A percentile compares a stretch with the other conserved stretches of the same genome.
Evolutionary conservation across 1,140 invertebrate species (phyloP).

Genomic region (Drosophila grimshawi): DNA sequence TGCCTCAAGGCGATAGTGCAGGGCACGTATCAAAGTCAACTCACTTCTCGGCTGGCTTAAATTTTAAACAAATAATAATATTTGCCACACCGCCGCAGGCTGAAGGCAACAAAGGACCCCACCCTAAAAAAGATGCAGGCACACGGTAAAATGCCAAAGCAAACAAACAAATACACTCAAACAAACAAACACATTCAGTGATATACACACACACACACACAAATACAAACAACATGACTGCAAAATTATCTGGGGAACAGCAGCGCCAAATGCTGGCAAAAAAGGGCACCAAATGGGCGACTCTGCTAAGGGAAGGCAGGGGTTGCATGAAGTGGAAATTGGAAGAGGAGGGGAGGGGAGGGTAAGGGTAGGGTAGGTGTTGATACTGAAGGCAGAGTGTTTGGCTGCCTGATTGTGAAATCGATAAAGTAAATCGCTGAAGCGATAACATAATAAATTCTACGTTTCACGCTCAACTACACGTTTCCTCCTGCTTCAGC

Average conservation of each 20-base stretch:
- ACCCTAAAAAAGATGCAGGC: conserved; percentile 15
- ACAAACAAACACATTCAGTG: conserved; percentile 14
- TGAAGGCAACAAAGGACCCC: conserved; percentile 25
- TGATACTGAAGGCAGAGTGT: conserved; percentile 21
- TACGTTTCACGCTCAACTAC: conserved; percentile 80
- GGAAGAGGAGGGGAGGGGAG: not conserved
- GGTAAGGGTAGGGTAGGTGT: conserved; percentile 7
- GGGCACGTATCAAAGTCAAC: conserved; percentile 64
- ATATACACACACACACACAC: conserved; percentile 12
- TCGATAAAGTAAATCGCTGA: conserved; percentile 82
- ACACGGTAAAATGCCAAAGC: conserved; percentile 52
- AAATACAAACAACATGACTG: conserved; percentile 38
- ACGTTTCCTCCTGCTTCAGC: conserved; percentile 12
- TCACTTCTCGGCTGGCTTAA: conserved; percentile 53
- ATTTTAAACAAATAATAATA: conserved; percentile 82
- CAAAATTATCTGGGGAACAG: conserved; percentile 75
- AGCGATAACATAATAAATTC: conserved; percentile 83
- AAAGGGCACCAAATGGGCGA: conserved; percentile 27
- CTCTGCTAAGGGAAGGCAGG: not conserved
- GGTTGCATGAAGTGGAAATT: not conserved
- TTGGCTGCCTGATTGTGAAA: conserved; percentile 70
- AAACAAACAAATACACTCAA: conserved; percentile 58
- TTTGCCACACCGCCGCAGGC: conserved; percentile 60
- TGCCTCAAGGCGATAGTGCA: conserved; percentile 26
- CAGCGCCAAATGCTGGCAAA: conserved; percentile 41